A percentile compares a stretch with the other conserved stretches of the same genome.
These are phyloP conservation scores for Peribatodes rhomboidaria DNA, from an alignment of 2,888 invertebrate genomes.

Conservation along the genomic window DNA sequence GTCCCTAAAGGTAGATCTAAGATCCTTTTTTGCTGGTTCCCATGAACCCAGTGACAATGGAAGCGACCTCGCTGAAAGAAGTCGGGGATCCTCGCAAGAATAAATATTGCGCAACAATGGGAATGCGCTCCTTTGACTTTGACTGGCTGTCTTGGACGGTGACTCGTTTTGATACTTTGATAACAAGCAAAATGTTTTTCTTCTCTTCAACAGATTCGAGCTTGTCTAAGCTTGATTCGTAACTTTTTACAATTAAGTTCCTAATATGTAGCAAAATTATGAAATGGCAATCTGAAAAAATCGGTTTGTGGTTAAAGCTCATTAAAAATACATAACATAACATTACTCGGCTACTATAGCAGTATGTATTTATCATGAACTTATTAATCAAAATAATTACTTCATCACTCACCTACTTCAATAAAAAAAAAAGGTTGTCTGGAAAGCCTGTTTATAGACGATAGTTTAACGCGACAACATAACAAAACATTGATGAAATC, in stretches of 20 bases:
- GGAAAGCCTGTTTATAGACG: too few species aligned
- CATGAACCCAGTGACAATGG: constrained; percentile 84
- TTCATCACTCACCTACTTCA: too few species aligned
- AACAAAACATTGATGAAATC: too few species aligned
- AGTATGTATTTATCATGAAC: background rate
- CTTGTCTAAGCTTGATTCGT: too few species aligned
- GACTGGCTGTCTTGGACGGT: constrained; percentile 54
- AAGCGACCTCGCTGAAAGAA: constrained; percentile 81
- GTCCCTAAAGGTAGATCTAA: constrained; percentile 73
- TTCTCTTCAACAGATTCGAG: background rate
- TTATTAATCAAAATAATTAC: too few species aligned
- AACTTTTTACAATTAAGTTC: too few species aligned
- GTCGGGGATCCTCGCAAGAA: constrained; percentile 82
- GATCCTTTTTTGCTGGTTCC: constrained; percentile 81
- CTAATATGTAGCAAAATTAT: too few species aligned
- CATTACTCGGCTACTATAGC: background rate
- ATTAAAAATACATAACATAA: background rate
- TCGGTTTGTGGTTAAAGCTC: too few species aligned
- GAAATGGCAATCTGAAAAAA: too few species aligned
- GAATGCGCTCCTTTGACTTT: constrained; percentile 83
- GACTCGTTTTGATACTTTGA: constrained; percentile 63
- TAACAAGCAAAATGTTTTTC: background rate
- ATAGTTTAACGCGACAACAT: too few species aligned
- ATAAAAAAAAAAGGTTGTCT: too few species aligned
- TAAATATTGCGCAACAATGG: constrained; percentile 84